phyloP scores from a whole-genome alignment of 2,888 invertebrate genomes.

The Drosophila tripunctata region DNA sequence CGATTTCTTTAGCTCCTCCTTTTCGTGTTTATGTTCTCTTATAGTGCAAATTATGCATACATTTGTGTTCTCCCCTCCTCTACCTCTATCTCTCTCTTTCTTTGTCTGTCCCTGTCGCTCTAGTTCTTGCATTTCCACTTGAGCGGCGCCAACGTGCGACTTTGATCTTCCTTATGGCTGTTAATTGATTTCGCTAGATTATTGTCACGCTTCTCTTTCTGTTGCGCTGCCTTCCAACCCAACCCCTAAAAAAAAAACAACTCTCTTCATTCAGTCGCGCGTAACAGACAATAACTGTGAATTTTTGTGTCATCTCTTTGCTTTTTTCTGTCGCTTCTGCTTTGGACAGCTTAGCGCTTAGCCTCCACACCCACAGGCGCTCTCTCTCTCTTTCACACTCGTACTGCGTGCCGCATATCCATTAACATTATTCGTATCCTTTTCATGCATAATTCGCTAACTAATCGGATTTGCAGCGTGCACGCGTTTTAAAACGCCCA shows the following conservation, averaged over 20 bases:
- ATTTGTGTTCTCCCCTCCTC: conserved; percentile 6
- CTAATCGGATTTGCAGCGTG: conserved; percentile 45
- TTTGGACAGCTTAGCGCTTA: conserved; percentile 17
- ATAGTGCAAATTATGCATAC: conserved; percentile 56
- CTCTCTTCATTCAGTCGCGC: conserved; percentile 24
- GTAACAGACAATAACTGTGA: conserved; percentile 41
- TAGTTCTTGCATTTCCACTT: conserved; percentile 34
- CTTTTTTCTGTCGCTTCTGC: conserved; percentile 7
- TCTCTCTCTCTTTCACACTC: not conserved
- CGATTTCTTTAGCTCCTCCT: conserved; percentile 21
- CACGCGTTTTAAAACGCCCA: conserved; percentile 37
- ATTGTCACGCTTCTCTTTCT: conserved; percentile 18
- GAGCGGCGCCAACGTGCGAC: conserved; percentile 34
- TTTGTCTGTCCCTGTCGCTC: not conserved
- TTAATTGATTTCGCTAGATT: conserved; percentile 55
- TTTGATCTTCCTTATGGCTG: conserved; percentile 55
- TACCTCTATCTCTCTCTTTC: not conserved
- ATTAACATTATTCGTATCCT: conserved; percentile 46
- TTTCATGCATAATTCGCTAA: conserved; percentile 23
- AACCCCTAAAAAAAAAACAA: no score
- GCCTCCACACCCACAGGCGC: not conserved
- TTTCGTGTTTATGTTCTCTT: conserved; percentile 27
- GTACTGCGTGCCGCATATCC: conserved; percentile 24
- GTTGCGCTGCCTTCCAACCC: not conserved
- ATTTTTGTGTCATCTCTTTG: conserved; percentile 31